A percentile compares a stretch with the other conserved stretches of the same genome.
These are phyloP conservation scores for Timema cristinae DNA, from an alignment of 2,888 invertebrate species.

Conservation along the genomic window DNA sequence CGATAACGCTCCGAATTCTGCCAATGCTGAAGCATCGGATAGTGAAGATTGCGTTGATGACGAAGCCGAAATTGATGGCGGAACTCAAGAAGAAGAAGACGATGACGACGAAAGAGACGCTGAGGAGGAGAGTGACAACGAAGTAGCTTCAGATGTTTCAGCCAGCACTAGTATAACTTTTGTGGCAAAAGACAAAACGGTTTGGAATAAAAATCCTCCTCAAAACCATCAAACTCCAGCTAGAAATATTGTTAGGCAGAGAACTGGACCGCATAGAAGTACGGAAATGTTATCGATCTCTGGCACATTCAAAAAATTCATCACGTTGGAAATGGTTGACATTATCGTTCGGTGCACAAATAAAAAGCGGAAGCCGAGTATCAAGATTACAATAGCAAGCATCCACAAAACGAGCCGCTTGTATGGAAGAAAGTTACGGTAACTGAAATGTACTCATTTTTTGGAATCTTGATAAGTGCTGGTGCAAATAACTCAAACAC, in stretches of 20 bases:
- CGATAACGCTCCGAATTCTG: not conserved
- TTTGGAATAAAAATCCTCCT: slow-evolving; percentile 11
- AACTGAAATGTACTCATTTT: slow-evolving; percentile 5
- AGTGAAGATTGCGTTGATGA: not conserved
- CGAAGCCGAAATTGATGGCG: slow-evolving; percentile 12
- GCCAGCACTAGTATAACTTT: slow-evolving; percentile 14
- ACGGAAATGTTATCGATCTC: too few relatives aligned
- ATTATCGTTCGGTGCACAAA: not conserved
- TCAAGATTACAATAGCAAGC: not conserved
- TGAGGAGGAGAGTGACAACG: slow-evolving; percentile 14
- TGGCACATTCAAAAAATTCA: too few relatives aligned
- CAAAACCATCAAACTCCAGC: slow-evolving; percentile 10
- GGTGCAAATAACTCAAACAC: too few relatives aligned
- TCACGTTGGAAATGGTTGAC: not conserved
- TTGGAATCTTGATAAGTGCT: not conserved
- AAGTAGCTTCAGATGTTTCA: slow-evolving; percentile 14
- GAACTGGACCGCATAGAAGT: not conserved
- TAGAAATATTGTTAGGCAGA: slow-evolving; percentile 3
- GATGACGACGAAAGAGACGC: slow-evolving; percentile 14
- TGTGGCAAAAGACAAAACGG: slow-evolving; percentile 16
- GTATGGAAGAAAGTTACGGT: slow-evolving; percentile 7
- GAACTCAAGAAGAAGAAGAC: slow-evolving; percentile 10
- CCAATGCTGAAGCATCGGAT: slow-evolving; percentile 1
- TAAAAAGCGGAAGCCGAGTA: too few relatives aligned
- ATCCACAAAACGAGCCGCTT: slow-evolving; percentile 4